Conservation (phyloP, 2,113 vertebrate genomes). For the Macquaria australasica region DNA sequence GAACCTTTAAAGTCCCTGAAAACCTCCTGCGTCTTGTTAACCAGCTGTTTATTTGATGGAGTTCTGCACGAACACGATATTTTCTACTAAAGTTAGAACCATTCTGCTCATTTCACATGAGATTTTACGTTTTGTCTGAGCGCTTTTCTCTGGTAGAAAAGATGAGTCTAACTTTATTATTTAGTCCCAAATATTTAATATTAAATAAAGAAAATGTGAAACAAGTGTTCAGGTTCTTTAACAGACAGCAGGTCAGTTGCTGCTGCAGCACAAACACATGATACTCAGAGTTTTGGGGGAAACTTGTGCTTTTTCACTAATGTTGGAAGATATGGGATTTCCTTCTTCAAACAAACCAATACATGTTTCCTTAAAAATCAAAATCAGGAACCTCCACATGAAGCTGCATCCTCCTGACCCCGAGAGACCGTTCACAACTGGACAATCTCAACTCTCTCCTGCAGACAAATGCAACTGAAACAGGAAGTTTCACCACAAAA, state of each 20-base stretch:
- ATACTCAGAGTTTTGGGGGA: background rate
- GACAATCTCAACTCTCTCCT: constrained; percentile 49
- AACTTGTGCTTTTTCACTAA: background rate
- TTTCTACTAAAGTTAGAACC: too few relatives aligned
- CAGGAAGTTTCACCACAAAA: background rate
- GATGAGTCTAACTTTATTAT: too few relatives aligned
- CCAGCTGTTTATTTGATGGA: too few relatives aligned
- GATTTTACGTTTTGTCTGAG: too few relatives aligned
- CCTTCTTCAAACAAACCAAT: background rate
- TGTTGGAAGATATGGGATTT: background rate
- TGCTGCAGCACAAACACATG: too few relatives aligned
- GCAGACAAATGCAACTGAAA: background rate
- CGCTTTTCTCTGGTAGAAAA: too few relatives aligned
- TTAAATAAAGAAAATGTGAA: background rate
- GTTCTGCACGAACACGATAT: too few relatives aligned
- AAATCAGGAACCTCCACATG: background rate
- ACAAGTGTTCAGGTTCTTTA: too few relatives aligned
- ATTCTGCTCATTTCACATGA: too few relatives aligned
- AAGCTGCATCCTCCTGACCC: background rate
- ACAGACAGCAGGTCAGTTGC: background rate
- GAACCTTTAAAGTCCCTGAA: too few relatives aligned
- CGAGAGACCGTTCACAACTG: background rate
- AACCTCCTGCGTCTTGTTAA: too few relatives aligned
- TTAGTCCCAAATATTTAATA: background rate
- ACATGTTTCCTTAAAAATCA: background rate